Evolutionary conservation across 2,888 invertebrate species (phyloP), one percentile per base, ranked within the genome.

Genomic region (Hypsopygia costalis): DNA sequence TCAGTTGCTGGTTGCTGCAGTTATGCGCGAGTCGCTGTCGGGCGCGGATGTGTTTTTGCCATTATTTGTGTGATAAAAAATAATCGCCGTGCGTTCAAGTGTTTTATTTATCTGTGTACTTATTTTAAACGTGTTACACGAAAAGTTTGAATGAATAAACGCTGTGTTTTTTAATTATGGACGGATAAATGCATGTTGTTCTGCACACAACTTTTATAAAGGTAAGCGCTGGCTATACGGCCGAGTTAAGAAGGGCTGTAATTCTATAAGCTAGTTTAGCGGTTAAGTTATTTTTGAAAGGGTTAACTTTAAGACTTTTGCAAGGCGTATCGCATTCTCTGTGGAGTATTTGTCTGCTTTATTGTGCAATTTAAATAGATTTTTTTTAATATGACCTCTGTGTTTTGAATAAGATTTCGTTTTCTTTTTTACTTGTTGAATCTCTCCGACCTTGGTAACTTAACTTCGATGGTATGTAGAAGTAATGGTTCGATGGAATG

Each of bases 301-400:
- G 78, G 75, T 74, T 69, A 62, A 63, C 56, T 57, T 55, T 41
- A 38, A 51, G 58, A 65, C 62, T 74, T 77, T 79, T 73, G 80
- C 79, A 73, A 81, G 76, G 71, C 69, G 65, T 62, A 66, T 75
- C 67, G 73, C 80, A 78, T 82, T 81, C 80, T 77, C 56, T 48
- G 52, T 46, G 41, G 50, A 54, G 55, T 66, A 69, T 81, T 82
- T 81, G 80, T 76, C 77, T 80, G 79, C 72, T 68, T 33, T 38
- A 69, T 70, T 75, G 72, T 68, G 76, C 64, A 78, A 79, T 55
- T 39, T 36, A 22, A 51, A 49, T 51, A 49, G 41, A 45, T 47
- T 40, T 33, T 41, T 29, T 22, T 29, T 36, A 36, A 34, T 31
- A 25, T 25, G 7, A 10, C 12, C 6, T 12, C 35, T 20, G 30